Base-by-base conservation (phyloP, 2,888 invertebrate genomes). In the Eudasyphora cyanicolor region DNA sequence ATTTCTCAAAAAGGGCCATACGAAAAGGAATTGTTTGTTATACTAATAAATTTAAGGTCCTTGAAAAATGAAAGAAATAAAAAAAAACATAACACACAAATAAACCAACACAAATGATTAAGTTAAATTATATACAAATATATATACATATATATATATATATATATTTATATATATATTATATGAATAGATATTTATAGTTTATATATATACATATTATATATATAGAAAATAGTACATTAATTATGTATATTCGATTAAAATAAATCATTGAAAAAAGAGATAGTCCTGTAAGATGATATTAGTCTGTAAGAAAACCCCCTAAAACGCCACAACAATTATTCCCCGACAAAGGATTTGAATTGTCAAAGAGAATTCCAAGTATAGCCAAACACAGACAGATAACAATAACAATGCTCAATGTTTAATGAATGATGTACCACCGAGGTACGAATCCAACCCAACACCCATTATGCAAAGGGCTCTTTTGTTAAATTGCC, bases 171-270 rank as follows among this genome's bases (percentile, higher is more conserved):
- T n/a, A n/a, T n/a, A n/a, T n/a, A n/a, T n/a, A n/a, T n/a, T 73
- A 57, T 57, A 79, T 79, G 76, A 60, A 82, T 82, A 82, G 45
- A 79, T 62, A 83, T 74, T 76, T 71, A 79, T 82, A 79, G 82
- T 76, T 79, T 79, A 83, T 83, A 77, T 79, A 82, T 73, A 21
- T 32, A 21, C 35, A 70, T 51, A 32, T 38, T 57, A 57, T 62
- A 62, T 62, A 62, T 17, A 62, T 67, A 67, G 38, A 82, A n/a
- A 76, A 70, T 78, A 80, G 77, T 76, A 84, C 75, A 71, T 84
- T 78, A 80, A 38, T 27, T 74, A 78, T 80, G 83, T 84, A 84
- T 84, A 84, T 84, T 84, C 67, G 75, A 84, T 75, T 74, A 77
- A 83, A 78, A 57, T 54, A 78, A 75, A 76, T 75, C 6, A 78